A percentile compares a stretch with the other conserved stretches of the same genome.
Conservation (phyloP, 23 tunicate species). For the Ciona savignyi region DNA sequence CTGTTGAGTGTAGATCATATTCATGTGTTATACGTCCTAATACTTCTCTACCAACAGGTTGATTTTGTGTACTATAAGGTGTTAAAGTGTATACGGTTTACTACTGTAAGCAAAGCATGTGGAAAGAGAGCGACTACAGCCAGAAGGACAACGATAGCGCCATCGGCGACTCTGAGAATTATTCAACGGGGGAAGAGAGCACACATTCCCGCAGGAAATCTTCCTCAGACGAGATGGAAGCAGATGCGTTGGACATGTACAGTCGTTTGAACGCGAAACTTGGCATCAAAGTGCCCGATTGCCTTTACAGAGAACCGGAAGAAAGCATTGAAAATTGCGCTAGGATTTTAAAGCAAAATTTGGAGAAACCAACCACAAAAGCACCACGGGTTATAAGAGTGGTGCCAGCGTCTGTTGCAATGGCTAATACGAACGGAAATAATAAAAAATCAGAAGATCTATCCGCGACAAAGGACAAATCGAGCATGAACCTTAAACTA, state of each 20-base stretch:
- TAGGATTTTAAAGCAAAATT: background rate
- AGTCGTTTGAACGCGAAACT: slow-evolving; percentile 26
- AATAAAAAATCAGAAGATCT: background rate
- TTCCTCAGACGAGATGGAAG: slow-evolving; percentile 33
- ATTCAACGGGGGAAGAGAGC: slow-evolving; percentile 57
- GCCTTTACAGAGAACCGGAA: slow-evolving; percentile 10
- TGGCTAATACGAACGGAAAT: background rate
- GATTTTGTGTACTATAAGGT: no score
- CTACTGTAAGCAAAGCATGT: no score
- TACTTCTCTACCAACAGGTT: no score
- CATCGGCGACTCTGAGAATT: slow-evolving; percentile 40
- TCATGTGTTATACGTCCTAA: no score
- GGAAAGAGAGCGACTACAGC: no score
- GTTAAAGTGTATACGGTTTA: no score
- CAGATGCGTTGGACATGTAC: slow-evolving; percentile 5
- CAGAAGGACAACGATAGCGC: slow-evolving; percentile 69
- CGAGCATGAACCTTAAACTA: slow-evolving; percentile 38
- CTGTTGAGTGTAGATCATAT: no score
- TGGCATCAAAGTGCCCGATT: slow-evolving; percentile 36
- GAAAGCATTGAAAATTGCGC: slow-evolving; percentile 16
- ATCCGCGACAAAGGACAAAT: slow-evolving; percentile 9
- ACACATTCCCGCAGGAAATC: slow-evolving; percentile 45
- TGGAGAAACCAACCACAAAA: background rate
- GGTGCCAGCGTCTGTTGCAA: slow-evolving; percentile 6
- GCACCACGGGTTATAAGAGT: slow-evolving; percentile 11